These are phyloP conservation scores for Coreius guichenoti DNA, from an alignment of 2,797 vertebrate genomes.

Conservation along the genomic window DNA sequence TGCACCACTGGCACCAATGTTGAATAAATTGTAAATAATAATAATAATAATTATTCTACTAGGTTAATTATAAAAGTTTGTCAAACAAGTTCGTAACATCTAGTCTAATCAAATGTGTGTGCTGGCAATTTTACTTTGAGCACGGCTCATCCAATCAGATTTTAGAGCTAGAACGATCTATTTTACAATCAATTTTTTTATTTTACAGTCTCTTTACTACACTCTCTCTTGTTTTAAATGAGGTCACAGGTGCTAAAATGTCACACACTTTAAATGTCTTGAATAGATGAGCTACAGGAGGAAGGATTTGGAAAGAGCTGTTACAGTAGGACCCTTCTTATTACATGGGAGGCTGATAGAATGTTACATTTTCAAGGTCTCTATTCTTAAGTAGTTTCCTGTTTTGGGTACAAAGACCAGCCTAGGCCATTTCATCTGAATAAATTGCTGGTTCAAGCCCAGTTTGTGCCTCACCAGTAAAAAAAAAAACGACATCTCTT, in stretches of 20 bases:
- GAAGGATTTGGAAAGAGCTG: neutral
- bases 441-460: slow-evolving; percentile 40
- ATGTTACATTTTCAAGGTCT: slow-evolving; percentile 10
- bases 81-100: too few relatives aligned
- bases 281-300: neutral
- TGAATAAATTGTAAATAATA: too few relatives aligned
- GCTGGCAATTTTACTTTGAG: neutral
- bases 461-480: slow-evolving; percentile 16
- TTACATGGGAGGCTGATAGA: neutral
- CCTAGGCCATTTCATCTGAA: neutral
- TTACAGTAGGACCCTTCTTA: neutral
- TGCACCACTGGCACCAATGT: too few relatives aligned
- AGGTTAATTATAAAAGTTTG: too few relatives aligned
- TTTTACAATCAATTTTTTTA: too few relatives aligned
- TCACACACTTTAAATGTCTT: slow-evolving; percentile 11
- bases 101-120: too few relatives aligned
- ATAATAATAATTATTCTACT: too few relatives aligned
- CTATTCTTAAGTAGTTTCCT: slow-evolving; percentile 19
- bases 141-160: neutral
- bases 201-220: too few relatives aligned
- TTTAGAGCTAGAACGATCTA: neutral
- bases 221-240: neutral
- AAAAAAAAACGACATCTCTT: slow-evolving; percentile 6
- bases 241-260: neutral
- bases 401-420: neutral